Conservation (phyloP, 2,113 vertebrate species). For the Tragelaphus buxtoni region DNA sequence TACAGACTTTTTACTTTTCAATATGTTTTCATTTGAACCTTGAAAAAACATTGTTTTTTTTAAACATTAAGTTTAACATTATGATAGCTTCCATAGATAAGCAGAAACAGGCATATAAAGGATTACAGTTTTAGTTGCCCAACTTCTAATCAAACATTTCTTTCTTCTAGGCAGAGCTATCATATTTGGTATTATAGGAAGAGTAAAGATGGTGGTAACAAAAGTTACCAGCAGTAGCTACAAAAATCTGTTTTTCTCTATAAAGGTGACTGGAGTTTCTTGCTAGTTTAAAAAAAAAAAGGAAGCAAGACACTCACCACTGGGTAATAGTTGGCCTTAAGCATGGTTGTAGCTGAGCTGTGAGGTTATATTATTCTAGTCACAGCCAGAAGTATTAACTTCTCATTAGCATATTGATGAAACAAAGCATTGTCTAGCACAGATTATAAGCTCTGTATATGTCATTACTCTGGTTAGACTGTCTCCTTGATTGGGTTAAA, state of each 20-base stretch:
- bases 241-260: background rate
- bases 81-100: background rate
- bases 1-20: background rate
- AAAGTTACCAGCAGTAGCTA: background rate
- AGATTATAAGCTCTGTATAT: no score
- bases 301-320: background rate
- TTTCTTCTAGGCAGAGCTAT: background rate
- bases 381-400: background rate
- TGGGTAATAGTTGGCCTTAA: background rate
- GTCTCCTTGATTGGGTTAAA: background rate
- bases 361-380: background rate
- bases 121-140: background rate
- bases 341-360: background rate
- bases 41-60: background rate
- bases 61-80: background rate
- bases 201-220: background rate
- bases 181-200: background rate
- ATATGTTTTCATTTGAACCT: background rate
- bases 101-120: background rate
- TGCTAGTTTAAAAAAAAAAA: background rate
- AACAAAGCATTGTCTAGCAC: background rate
- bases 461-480: background rate
- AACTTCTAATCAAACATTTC: background rate
- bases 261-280: slow-evolving; percentile 4
- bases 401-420: background rate